Evolutionary conservation across 2,888 invertebrate genomes (phyloP).

Genomic region (Leucozona laternaria): DNA sequence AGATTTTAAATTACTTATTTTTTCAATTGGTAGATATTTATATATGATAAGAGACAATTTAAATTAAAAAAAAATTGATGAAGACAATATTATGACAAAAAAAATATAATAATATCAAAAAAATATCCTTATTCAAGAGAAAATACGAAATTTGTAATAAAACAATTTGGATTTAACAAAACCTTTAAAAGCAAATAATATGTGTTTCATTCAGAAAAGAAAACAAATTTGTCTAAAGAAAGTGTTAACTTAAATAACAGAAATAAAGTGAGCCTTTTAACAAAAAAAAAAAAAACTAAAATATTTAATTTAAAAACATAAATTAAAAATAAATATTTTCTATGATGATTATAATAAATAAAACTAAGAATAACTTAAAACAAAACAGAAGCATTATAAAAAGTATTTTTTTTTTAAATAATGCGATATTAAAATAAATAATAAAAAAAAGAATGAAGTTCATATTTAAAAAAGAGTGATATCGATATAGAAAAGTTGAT

Average conservation of each 20-base stretch:
- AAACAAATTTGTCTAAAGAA: slow-evolving; percentile 27
- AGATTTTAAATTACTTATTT: slow-evolving; percentile 12
- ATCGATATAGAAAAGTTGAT: slow-evolving; percentile 55
- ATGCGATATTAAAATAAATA: slow-evolving; percentile 17
- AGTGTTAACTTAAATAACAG: slow-evolving; percentile 31
- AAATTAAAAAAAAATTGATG: slow-evolving; percentile 38
- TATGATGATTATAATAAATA: slow-evolving; percentile 43
- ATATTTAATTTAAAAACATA: slow-evolving; percentile 6
- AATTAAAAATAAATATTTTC: slow-evolving; percentile 48
- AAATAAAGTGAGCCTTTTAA: slow-evolving; percentile 62
- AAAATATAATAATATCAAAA: slow-evolving; percentile 10
- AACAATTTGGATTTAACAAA: not conserved
- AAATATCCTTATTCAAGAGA: not conserved
- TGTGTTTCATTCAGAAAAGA: slow-evolving; percentile 7
- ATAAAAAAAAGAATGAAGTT: slow-evolving; percentile 22
- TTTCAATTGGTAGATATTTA: slow-evolving; percentile 29
- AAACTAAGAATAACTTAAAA: slow-evolving; percentile 18
- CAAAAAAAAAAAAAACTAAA: slow-evolving; percentile 39
- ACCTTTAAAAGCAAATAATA: not conserved
- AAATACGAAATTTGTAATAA: not conserved
- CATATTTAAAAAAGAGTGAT: slow-evolving; percentile 70
- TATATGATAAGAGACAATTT: slow-evolving; percentile 13
- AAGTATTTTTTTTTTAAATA: not conserved
- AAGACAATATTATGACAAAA: slow-evolving; percentile 59
- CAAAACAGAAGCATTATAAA: not conserved